phyloP scores from a whole-genome alignment of 2,888 invertebrate species.

The Microctonus brassicae region DNA sequence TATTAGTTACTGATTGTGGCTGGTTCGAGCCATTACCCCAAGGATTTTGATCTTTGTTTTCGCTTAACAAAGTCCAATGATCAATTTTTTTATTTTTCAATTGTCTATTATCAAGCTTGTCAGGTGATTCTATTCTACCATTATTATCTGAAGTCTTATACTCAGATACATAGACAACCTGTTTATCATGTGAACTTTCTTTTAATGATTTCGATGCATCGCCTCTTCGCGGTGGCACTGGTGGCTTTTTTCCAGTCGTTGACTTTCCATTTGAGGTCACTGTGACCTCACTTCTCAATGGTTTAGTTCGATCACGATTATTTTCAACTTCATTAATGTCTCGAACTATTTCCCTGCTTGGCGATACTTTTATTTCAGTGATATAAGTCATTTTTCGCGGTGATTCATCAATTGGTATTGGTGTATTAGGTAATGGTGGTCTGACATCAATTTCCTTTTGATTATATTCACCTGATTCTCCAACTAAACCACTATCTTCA shows the following conservation, averaged over 20 bases:
- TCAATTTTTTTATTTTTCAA: slow-evolving; percentile 60
- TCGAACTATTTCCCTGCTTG: slow-evolving; percentile 55
- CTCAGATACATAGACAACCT: slow-evolving; percentile 66
- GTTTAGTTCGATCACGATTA: slow-evolving; percentile 41
- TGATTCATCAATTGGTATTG: slow-evolving; percentile 61
- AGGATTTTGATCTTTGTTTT: slow-evolving; percentile 59
- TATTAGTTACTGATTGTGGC: slow-evolving; percentile 62
- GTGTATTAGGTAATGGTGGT: slow-evolving; percentile 68
- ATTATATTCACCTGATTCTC: slow-evolving; percentile 59
- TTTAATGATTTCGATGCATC: slow-evolving; percentile 61
- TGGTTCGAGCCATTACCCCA: slow-evolving; percentile 60
- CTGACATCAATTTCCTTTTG: slow-evolving; percentile 54
- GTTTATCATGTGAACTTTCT: slow-evolving; percentile 55
- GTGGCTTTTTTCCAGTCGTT: slow-evolving; percentile 66
- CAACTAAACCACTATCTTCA: slow-evolving; percentile 62
- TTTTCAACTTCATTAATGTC: slow-evolving; percentile 33
- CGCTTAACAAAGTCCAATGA: slow-evolving; percentile 66
- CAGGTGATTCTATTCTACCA: slow-evolving; percentile 34
- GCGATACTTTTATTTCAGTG: slow-evolving; percentile 80
- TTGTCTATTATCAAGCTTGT: slow-evolving; percentile 36
- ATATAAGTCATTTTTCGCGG: slow-evolving; percentile 74
- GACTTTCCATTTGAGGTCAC: slow-evolving; percentile 63
- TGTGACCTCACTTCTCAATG: slow-evolving; percentile 48
- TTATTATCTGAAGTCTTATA: slow-evolving; percentile 53
- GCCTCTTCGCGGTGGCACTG: slow-evolving; percentile 70